A percentile compares a stretch with the other conserved stretches of the same genome.
Conservation (phyloP, 2,888 invertebrate species). For the Tenthredo scrophulariae region DNA sequence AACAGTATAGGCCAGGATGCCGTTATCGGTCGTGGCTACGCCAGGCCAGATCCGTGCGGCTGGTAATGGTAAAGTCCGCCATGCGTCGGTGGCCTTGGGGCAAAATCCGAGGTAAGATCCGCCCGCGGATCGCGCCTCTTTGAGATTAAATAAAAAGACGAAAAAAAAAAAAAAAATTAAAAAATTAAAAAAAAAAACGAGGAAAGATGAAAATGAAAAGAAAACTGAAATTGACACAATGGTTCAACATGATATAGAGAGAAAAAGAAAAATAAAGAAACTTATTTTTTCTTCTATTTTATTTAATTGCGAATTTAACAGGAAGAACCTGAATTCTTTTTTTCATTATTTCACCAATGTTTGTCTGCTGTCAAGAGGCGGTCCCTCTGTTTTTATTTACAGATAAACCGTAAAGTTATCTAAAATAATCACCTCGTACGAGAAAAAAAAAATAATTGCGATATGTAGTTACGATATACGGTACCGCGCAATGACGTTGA, state of each 20-base stretch:
- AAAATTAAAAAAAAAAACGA: background rate
- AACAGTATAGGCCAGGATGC: conserved; percentile 74
- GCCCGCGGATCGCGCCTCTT: conserved; percentile 38
- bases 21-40: conserved; percentile 69
- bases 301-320: background rate
- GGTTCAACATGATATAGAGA: background rate
- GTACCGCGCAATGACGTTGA: background rate
- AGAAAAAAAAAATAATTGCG: background rate
- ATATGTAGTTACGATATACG: background rate
- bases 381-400: background rate
- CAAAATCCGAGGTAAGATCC: conserved; percentile 34
- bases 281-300: no score
- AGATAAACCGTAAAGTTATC: background rate
- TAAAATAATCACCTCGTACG: background rate
- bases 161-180: background rate
- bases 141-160: background rate
- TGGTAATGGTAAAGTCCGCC: conserved; percentile 35
- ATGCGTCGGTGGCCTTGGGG: conserved; percentile 50
- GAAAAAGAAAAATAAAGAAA: background rate
- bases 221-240: background rate
- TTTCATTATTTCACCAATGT: background rate
- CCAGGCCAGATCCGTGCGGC: conserved; percentile 33
- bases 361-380: background rate
- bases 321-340: background rate
- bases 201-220: background rate